These are phyloP conservation scores for Chionodraco myersi DNA, from an alignment of 2,113 vertebrate species.

Conservation along the genomic window DNA sequence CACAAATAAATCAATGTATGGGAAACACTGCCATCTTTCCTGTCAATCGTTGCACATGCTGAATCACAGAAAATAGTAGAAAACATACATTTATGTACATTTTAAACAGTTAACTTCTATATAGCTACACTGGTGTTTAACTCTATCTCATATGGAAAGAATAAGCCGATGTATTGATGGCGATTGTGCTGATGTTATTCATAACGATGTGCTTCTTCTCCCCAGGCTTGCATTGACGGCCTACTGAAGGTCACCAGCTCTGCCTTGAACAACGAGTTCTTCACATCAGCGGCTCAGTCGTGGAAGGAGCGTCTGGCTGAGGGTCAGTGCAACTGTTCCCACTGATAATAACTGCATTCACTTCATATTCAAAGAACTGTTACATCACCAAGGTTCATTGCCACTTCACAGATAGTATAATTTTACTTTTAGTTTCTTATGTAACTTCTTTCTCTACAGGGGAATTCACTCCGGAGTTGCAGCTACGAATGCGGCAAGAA, in stretches of 20 bases:
- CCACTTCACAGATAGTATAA: neutral
- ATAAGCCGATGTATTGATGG: neutral
- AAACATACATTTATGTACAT: too few species aligned
- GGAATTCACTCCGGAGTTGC: constrained; percentile 97
- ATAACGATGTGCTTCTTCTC: constrained; percentile 48
- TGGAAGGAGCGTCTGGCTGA: constrained; percentile 97
- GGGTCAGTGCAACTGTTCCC: constrained; percentile 81
- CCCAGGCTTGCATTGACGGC: constrained; percentile 91
- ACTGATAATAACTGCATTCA: constrained; percentile 23
- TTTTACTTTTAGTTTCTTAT: neutral
- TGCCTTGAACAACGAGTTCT: constrained; percentile 98
- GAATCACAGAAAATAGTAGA: too few species aligned
- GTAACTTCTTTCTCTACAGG: constrained; percentile 77
- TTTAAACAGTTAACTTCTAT: too few species aligned
- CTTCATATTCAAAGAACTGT: constrained; percentile 5
- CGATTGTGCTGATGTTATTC: constrained; percentile 30
- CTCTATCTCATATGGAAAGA: neutral
- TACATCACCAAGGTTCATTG: constrained; percentile 16
- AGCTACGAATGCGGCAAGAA: constrained; percentile 95
- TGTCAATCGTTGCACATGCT: neutral
- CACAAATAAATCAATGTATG: too few species aligned
- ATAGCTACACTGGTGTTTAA: neutral
- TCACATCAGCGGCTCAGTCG: constrained; percentile 96
- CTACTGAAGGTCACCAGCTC: constrained; percentile 92
- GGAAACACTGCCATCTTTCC: neutral